These are phyloP conservation scores for Petaurus breviceps DNA, from an alignment of 2,113 vertebrate species.

Conservation along the genomic window DNA sequence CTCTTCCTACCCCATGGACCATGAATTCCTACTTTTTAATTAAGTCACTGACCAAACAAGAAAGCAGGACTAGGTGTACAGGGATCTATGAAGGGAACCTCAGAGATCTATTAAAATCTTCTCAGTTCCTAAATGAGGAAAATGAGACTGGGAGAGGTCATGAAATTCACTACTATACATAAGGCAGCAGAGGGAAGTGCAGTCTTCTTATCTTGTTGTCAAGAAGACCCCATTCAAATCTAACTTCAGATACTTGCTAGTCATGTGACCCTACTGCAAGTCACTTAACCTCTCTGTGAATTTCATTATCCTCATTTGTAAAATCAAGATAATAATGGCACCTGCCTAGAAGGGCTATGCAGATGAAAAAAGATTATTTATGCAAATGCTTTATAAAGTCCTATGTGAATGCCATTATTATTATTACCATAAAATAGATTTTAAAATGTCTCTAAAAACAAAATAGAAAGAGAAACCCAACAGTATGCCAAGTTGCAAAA, in stretches of 20 bases:
- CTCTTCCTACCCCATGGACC: no score
- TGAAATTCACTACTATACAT: not conserved
- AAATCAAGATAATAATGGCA: not conserved
- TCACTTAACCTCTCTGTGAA: not conserved
- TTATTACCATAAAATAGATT: not conserved
- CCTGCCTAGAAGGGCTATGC: not conserved
- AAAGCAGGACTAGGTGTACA: not conserved
- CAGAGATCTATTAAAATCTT: not conserved
- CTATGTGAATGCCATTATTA: not conserved
- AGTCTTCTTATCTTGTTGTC: not conserved
- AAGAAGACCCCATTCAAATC: not conserved
- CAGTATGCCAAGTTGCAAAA: not conserved
- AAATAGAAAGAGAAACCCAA: not conserved
- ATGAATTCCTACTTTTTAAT: not conserved
- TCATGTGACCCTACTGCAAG: not conserved
- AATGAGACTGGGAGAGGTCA: not conserved
- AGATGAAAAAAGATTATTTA: not conserved
- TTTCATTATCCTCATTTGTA: not conserved
- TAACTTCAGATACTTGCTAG: not conserved
- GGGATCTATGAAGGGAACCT: not conserved
- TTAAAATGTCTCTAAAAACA: not conserved
- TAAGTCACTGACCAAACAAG: not conserved
- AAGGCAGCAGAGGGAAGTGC: not conserved
- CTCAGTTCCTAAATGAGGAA: not conserved
- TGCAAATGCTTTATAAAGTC: not conserved